Evolutionary conservation across 92 coral and sea anemone genomes (phyloP).

Genomic region (Paramuricea clavata): DNA sequence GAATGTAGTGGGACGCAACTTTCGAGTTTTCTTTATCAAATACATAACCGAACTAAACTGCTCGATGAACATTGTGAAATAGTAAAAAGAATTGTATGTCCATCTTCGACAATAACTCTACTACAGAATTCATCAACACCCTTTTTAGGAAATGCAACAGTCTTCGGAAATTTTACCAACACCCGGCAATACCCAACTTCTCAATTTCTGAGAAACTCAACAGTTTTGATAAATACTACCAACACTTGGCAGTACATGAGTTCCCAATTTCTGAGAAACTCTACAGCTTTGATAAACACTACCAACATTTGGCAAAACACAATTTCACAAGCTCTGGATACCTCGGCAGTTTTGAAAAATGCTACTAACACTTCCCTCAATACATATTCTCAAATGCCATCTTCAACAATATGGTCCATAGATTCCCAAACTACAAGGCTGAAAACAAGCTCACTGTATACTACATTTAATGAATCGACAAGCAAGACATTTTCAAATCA

Average conservation of each 20-base stretch:
- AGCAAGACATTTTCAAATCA: not conserved
- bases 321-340: not conserved
- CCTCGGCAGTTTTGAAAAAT: no score
- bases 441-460: not conserved
- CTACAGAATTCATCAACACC: not conserved
- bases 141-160: not conserved
- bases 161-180: not conserved
- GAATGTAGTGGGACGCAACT: constrained; percentile 16
- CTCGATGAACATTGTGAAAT: constrained; percentile 21
- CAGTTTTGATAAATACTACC: not conserved
- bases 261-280: not conserved
- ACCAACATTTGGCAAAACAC: not conserved
- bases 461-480: not conserved
- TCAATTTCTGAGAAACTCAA: not conserved
- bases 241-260: not conserved
- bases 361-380: no score
- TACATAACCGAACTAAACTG: not conserved
- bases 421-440: not conserved
- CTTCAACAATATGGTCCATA: not conserved
- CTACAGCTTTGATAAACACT: not conserved
- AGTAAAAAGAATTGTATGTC: constrained; percentile 16
- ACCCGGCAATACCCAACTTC: not conserved
- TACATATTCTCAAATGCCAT: not conserved
- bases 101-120: not conserved
- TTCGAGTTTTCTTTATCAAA: constrained; percentile 25